Conservation (phyloP, 1,140 invertebrate genomes). For the Halyomorpha halys region DNA sequence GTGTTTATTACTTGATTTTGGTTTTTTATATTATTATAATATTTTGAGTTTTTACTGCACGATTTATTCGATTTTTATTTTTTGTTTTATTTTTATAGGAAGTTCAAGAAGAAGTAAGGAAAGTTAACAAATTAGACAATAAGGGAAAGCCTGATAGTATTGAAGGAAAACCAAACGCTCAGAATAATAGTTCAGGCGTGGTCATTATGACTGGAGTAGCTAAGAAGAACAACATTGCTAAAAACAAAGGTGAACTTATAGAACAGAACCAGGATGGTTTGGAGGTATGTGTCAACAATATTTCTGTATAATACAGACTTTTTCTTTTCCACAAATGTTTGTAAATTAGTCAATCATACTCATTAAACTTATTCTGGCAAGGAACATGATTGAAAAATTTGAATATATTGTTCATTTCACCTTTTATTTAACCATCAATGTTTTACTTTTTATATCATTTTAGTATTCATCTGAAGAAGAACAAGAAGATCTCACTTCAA, state of each 20-base stretch:
- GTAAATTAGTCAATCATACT: too few species aligned
- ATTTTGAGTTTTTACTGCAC: too few species aligned
- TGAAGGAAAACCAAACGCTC: slow-evolving; percentile 17
- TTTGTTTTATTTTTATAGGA: slow-evolving; percentile 37
- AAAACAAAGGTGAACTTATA: slow-evolving; percentile 82
- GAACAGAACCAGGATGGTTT: slow-evolving; percentile 95
- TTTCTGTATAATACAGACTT: background rate
- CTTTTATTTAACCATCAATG: background rate
- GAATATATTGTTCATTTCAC: too few species aligned
- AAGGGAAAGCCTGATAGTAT: slow-evolving; percentile 36
- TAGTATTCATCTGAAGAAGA: slow-evolving; percentile 94
- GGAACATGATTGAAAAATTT: too few species aligned
- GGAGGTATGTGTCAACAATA: slow-evolving; percentile 46
- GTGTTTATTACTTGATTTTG: too few species aligned
- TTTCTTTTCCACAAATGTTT: too few species aligned
- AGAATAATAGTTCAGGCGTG: slow-evolving; percentile 16
- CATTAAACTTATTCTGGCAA: too few species aligned
- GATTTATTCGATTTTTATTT: background rate
- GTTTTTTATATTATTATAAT: too few species aligned
- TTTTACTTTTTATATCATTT: slow-evolving; percentile 29
- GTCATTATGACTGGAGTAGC: slow-evolving; percentile 26
- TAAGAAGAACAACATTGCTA: slow-evolving; percentile 65
- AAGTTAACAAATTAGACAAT: slow-evolving; percentile 68
- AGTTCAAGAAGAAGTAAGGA: slow-evolving; percentile 80
- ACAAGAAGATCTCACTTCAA: slow-evolving; percentile 83